These are phyloP conservation scores for Bilobella aurantiaca DNA, from an alignment of 1,140 invertebrate genomes.

Conservation along the genomic window DNA sequence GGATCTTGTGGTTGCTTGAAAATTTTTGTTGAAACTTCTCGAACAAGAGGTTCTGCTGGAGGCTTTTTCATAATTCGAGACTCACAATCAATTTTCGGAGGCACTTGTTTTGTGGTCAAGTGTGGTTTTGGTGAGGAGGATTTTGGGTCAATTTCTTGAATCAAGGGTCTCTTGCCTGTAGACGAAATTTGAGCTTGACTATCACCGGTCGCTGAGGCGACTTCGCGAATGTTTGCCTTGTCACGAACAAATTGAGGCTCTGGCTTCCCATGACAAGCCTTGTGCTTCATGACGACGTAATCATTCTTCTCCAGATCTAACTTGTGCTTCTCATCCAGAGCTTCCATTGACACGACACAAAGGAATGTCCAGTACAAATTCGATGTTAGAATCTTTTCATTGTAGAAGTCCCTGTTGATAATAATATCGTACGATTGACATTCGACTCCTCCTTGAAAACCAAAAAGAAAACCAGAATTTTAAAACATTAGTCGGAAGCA, in stretches of 20 bases:
- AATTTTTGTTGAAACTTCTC: background rate
- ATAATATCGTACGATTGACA: conserved; percentile 66
- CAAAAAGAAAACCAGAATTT: conserved; percentile 23
- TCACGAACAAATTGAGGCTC: conserved; percentile 23
- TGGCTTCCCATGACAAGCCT: conserved; percentile 25
- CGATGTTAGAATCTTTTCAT: conserved; percentile 52
- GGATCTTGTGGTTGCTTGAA: background rate
- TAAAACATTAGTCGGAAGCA: background rate
- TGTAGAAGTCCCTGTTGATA: conserved; percentile 59
- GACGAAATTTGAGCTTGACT: background rate
- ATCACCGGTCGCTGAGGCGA: too few relatives aligned
- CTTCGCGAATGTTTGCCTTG: conserved; percentile 9
- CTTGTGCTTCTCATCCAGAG: conserved; percentile 60
- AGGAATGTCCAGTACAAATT: conserved; percentile 64
- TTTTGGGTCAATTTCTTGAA: conserved; percentile 18
- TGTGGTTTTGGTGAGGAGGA: background rate
- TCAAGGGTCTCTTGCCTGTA: conserved; percentile 7
- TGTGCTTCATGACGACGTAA: conserved; percentile 23
- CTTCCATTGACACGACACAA: conserved; percentile 61
- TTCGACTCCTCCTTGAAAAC: conserved; percentile 47
- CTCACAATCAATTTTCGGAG: conserved; percentile 2
- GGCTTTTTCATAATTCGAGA: background rate
- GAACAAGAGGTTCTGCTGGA: background rate
- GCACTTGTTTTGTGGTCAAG: background rate
- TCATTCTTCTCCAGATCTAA: conserved; percentile 48